These are phyloP conservation scores for Athalia rosae DNA, from an alignment of 2,888 invertebrate genomes.

Conservation along the genomic window DNA sequence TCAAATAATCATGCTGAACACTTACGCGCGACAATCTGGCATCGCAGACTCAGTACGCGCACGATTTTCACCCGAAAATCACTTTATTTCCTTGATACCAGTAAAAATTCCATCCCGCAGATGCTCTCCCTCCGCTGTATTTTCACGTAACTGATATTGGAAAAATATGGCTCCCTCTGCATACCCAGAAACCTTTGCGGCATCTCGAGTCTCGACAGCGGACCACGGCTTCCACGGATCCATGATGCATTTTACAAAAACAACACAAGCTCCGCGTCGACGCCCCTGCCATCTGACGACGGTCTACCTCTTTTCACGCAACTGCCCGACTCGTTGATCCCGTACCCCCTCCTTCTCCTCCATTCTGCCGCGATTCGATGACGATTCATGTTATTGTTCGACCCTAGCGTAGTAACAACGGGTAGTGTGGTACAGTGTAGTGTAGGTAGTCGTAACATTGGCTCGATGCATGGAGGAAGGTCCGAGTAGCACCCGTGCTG, in stretches of 20 bases:
- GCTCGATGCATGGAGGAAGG: no score
- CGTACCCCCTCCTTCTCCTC: background rate
- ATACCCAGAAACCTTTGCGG: constrained; percentile 77
- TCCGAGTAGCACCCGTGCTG: no score
- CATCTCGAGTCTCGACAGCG: constrained; percentile 65
- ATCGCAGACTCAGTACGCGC: constrained; percentile 48
- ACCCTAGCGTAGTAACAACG: no score
- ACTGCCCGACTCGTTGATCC: background rate
- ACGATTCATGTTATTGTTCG: no score
- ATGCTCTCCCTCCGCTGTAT: constrained; percentile 65
- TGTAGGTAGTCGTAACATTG: no score
- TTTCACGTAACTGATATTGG: constrained; percentile 76
- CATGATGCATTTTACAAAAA: constrained; percentile 57
- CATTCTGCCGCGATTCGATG: background rate
- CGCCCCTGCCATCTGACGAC: constrained; percentile 43
- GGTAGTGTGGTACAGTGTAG: no score
- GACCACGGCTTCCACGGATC: constrained; percentile 60
- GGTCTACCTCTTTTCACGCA: constrained; percentile 5
- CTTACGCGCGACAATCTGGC: constrained; percentile 33
- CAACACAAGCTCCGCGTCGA: constrained; percentile 46
- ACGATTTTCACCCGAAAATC: constrained; percentile 49
- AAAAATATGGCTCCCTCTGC: constrained; percentile 78
- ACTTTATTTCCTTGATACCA: constrained; percentile 50
- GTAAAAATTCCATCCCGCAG: constrained; percentile 60
- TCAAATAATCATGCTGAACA: constrained; percentile 46